Conservation (phyloP, 2,888 invertebrate species). For the Pandemis cinnamomeana region DNA sequence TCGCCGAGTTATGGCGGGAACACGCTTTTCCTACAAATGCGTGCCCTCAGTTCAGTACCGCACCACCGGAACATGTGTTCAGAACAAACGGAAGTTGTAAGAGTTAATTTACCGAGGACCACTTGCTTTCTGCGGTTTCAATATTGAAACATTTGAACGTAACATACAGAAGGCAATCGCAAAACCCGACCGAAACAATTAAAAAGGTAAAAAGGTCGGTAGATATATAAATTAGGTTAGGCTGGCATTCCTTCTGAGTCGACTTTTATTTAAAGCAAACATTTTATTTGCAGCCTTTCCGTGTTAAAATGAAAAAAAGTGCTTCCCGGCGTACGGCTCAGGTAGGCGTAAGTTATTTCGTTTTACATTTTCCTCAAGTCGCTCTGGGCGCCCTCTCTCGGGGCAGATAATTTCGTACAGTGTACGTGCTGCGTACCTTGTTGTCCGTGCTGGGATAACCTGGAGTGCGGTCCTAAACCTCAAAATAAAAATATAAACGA, state of each 20-base stretch:
- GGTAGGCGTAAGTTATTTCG: constrained; percentile 74
- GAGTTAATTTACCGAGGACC: constrained; percentile 56
- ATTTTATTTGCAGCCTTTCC: constrained; percentile 65
- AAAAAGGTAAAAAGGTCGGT: constrained; percentile 23
- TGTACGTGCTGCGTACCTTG: constrained; percentile 71
- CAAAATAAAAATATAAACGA: constrained; percentile 57
- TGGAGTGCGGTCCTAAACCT: constrained; percentile 58
- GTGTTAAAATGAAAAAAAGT: constrained; percentile 65
- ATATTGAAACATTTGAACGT: constrained; percentile 35
- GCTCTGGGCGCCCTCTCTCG: constrained; percentile 66
- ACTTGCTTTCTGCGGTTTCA: constrained; percentile 49
- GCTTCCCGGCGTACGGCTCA: constrained; percentile 59
- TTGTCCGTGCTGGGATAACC: constrained; percentile 65
- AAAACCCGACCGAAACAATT: constrained; percentile 27
- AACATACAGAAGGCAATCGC: constrained; percentile 17
- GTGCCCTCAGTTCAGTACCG: constrained; percentile 56
- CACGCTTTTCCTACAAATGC: constrained; percentile 72
- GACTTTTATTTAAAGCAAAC: constrained; percentile 61
- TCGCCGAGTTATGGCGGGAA: constrained; percentile 67
- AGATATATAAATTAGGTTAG: constrained; percentile 33
- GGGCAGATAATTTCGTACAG: constrained; percentile 75
- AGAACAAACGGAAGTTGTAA: constrained; percentile 53
- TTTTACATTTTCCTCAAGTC: constrained; percentile 74
- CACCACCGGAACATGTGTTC: constrained; percentile 55
- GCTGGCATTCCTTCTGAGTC: constrained; percentile 26